Conservation (phyloP, 2,888 invertebrate species). For the Calameuta filiformis region DNA sequence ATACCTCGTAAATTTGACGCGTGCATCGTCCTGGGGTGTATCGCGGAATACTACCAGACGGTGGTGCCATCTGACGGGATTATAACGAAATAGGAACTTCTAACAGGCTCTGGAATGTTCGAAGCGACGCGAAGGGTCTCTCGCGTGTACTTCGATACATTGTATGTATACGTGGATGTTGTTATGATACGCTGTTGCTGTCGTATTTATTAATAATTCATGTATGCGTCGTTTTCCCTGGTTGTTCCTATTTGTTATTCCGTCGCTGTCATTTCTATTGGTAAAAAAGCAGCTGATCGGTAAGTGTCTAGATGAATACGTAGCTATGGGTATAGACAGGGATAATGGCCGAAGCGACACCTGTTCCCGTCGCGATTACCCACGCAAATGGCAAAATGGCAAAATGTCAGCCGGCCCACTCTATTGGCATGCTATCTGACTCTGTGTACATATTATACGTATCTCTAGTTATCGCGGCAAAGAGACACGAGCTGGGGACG, state of each 20-base stretch:
- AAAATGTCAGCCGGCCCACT: conserved; percentile 3
- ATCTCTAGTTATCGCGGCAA: neutral
- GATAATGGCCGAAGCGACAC: neutral
- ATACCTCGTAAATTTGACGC: neutral
- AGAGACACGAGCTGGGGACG: neutral
- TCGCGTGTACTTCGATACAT: neutral
- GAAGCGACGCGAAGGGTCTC: neutral
- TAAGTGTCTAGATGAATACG: neutral
- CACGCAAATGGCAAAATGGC: neutral
- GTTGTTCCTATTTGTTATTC: neutral
- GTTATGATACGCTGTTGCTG: neutral
- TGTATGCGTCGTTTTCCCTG: neutral
- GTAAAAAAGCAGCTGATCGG: neutral
- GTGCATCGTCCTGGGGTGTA: neutral
- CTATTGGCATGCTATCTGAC: neutral
- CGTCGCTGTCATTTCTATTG: neutral
- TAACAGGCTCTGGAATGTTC: neutral
- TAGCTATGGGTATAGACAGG: neutral
- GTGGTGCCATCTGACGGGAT: neutral
- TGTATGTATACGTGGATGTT: neutral
- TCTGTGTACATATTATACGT: no score
- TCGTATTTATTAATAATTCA: neutral
- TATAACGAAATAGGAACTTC: neutral
- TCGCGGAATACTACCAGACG: neutral
- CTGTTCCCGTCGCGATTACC: neutral